phyloP scores from a whole-genome alignment of 2,113 vertebrate genomes.

The Lampris incognitus region DNA sequence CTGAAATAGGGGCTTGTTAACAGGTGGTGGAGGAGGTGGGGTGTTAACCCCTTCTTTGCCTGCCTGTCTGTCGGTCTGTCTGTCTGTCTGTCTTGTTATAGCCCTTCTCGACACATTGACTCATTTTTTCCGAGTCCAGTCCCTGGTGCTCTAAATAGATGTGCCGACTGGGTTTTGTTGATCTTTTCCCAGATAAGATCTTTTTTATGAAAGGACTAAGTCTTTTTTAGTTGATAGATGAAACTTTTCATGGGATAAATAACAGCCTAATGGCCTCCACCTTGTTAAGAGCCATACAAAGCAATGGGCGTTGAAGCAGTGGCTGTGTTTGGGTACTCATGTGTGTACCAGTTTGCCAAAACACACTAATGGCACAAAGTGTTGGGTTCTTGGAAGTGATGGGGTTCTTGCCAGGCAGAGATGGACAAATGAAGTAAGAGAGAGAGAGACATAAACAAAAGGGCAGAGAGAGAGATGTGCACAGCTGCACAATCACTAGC shows the following conservation, averaged over 20 bases:
- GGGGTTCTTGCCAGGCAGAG: conserved; percentile 17
- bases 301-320: background rate
- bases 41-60: background rate
- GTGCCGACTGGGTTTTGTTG: conserved; percentile 13
- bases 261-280: conserved; percentile 9
- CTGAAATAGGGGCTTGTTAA: too few species aligned
- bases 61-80: background rate
- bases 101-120: conserved; percentile 4
- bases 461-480: background rate
- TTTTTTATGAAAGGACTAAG: conserved; percentile 14
- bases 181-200: conserved; percentile 23
- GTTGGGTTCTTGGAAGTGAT: conserved; percentile 42
- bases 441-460: conserved; percentile 1
- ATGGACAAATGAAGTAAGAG: background rate
- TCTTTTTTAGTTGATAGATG: conserved; percentile 27
- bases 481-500: too few species aligned
- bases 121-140: conserved; percentile 41
- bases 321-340: conserved; percentile 53
- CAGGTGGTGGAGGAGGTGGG: conserved; percentile 1
- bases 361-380: conserved; percentile 20
- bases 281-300: conserved; percentile 34
- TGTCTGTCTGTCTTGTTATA: conserved; percentile 19
- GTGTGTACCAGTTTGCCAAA: conserved; percentile 41
- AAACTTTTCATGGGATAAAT: background rate
- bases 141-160: conserved; percentile 1